Percentiles rank a stretch among this genome's conserved stretches.
These are phyloP conservation scores for Cheilosia urbana DNA, from an alignment of 2,888 invertebrate species.

Conservation along the genomic window DNA sequence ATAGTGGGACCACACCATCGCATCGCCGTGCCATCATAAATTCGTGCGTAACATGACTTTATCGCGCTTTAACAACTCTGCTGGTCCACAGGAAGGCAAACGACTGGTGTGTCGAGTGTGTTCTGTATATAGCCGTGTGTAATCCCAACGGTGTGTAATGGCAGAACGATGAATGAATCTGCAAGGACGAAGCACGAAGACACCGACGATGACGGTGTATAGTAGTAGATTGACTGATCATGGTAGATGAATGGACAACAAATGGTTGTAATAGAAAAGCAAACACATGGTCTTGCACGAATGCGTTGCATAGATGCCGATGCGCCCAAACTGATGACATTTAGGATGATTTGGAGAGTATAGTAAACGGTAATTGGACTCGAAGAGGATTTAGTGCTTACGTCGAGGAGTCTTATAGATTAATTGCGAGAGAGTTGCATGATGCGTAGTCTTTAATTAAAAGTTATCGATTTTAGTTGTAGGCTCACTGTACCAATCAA, in stretches of 20 bases:
- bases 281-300: constrained; percentile 6
- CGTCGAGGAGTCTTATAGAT: constrained; percentile 9
- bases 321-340: constrained; percentile 10
- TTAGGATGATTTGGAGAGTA: constrained; percentile 13
- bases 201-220: not conserved
- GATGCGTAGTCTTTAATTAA: not conserved
- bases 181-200: constrained; percentile 7
- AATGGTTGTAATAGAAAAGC: not conserved
- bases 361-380: constrained; percentile 21
- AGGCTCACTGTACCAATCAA: too few relatives aligned
- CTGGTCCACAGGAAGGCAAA: constrained; percentile 28
- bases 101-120: constrained; percentile 42
- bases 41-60: constrained; percentile 73
- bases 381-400: constrained; percentile 16
- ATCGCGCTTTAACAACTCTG: constrained; percentile 67
- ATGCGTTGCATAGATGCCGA: constrained; percentile 10
- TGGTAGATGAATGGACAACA: constrained; percentile 20
- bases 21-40: constrained; percentile 51
- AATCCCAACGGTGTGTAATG: constrained; percentile 39
- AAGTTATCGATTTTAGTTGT: not conserved
- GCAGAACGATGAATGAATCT: constrained; percentile 52
- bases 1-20: constrained; percentile 20
- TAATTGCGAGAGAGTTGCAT: constrained; percentile 5
- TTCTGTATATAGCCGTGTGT: constrained; percentile 13
- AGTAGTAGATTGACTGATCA: constrained; percentile 34